Evolutionary conservation across 2,888 invertebrate genomes (phyloP).

Genomic region (Laothoe populi): DNA sequence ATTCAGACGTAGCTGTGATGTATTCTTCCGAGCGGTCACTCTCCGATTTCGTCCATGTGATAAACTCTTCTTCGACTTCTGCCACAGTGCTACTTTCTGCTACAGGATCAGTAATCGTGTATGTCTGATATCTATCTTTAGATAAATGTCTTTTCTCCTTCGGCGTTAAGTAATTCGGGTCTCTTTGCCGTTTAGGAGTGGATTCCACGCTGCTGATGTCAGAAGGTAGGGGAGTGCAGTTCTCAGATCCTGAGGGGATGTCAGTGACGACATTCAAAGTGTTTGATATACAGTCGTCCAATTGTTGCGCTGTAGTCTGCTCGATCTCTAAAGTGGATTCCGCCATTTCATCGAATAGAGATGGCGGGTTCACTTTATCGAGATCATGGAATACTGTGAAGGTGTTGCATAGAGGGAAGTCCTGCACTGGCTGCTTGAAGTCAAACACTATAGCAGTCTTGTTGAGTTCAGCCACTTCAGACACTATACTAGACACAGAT

Average conservation of each 20-base stretch:
- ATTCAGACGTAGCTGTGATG: slow-evolving; percentile 63
- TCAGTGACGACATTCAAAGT: slow-evolving; percentile 85
- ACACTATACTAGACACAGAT: slow-evolving; percentile 93
- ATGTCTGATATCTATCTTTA: slow-evolving; percentile 93
- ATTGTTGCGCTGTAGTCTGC: slow-evolving; percentile 81
- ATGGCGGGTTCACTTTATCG: slow-evolving; percentile 89
- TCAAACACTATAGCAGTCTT: slow-evolving; percentile 82
- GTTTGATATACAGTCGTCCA: slow-evolving; percentile 85
- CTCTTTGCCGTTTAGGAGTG: slow-evolving; percentile 87
- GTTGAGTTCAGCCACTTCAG: slow-evolving; percentile 88
- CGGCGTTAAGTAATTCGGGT: slow-evolving; percentile 86
- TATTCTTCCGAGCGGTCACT: slow-evolving; percentile 73
- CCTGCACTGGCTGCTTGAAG: slow-evolving; percentile 82
- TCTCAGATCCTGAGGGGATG: slow-evolving; percentile 82
- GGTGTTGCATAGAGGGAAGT: slow-evolving; percentile 73
- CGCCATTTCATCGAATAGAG: slow-evolving; percentile 88
- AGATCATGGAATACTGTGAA: slow-evolving; percentile 84
- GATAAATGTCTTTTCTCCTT: slow-evolving; percentile 90
- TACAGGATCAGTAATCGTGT: slow-evolving; percentile 88
- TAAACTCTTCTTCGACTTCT: slow-evolving; percentile 67
- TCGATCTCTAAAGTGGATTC: slow-evolving; percentile 84
- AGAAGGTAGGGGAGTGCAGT: slow-evolving; percentile 87
- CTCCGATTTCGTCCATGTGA: slow-evolving; percentile 78
- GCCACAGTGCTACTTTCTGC: slow-evolving; percentile 59
- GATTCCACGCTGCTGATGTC: slow-evolving; percentile 91